phyloP scores from a whole-genome alignment of 2,797 vertebrate species.

The Oryzias sinensis region DNA sequence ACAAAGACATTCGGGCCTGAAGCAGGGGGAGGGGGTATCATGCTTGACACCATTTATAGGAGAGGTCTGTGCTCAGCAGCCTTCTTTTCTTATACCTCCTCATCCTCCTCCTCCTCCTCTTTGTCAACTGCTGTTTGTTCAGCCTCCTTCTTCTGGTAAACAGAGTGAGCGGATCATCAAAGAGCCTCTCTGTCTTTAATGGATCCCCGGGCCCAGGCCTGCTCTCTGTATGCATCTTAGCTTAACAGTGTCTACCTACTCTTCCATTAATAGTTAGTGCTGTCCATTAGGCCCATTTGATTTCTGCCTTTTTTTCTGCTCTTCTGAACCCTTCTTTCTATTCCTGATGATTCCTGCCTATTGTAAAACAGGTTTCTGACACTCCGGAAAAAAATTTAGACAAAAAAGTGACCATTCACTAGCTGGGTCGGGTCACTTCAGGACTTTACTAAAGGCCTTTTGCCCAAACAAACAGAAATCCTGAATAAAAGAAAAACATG shows the following conservation, averaged over 20 bases:
- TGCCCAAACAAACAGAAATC: constrained; percentile 22
- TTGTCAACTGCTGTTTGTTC: constrained; percentile 60
- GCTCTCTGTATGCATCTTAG: constrained; percentile 24
- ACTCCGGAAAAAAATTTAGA: constrained; percentile 47
- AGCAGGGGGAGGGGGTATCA: constrained; percentile 77
- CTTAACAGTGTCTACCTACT: constrained; percentile 5
- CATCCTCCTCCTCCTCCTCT: constrained; percentile 17
- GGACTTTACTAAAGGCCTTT: too few relatives aligned
- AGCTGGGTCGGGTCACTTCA: constrained; percentile 1
- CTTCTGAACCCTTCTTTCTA: constrained; percentile 21
- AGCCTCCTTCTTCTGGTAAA: constrained; percentile 67
- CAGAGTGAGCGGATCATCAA: constrained; percentile 47
- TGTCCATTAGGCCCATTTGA: constrained; percentile 45
- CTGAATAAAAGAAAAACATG: too few relatives aligned
- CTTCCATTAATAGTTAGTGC: constrained; percentile 34
- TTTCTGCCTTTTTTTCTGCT: constrained; percentile 21
- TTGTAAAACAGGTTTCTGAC: constrained; percentile 53
- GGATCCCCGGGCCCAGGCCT: constrained; percentile 12
- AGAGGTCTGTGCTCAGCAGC: constrained; percentile 45
- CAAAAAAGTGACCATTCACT: constrained; percentile 65
- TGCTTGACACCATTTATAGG: constrained; percentile 80
- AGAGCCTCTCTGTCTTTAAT: constrained; percentile 48
- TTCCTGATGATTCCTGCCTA: constrained; percentile 21
- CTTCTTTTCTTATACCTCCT: constrained; percentile 20
- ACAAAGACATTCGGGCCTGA: constrained; percentile 80